Evolutionary conservation across 2,797 vertebrate genomes (phyloP), one percentile per base, ranked within the genome.

Genomic region (Hyperoplus immaculatus): DNA sequence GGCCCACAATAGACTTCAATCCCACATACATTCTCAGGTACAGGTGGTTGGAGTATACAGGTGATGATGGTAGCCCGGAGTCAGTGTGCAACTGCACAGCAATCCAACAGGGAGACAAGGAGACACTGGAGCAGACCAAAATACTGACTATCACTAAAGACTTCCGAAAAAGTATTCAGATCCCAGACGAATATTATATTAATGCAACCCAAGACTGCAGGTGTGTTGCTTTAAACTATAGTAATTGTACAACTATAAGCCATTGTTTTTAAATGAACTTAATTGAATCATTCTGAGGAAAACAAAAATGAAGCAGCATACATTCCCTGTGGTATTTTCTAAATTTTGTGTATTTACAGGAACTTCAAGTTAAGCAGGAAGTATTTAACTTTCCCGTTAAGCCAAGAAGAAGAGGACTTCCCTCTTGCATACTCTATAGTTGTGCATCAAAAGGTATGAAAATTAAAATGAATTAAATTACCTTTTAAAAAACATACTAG

Each of bases 391-490:
- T 91, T 95, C 51, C 93, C 96, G 0, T 90, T 97, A n/a, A 98
- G 96, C 65, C 80, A 81, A 6, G 97, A 97, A 82, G 97, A 98
- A 81, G 93, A 92, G 5, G 89, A 92, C 56, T 98, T 97, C 85
- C 97, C 97, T 1, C 90, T 99, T 68, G 97, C 97, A 4, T 99
- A 97, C 73, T 97, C 97, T 0, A 93, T 99, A 29, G 96, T 98
- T 47, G 93, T 96, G 74, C 96, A 98, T 89, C 96, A 97, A 78
- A 98, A 97, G 94, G 89, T 92, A 82, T 36, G 58, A 1, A 18
- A 7, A 56, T 18, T 61, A 1, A 47, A 39, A 75, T 41, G 3
- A 36, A 45, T 51, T 13, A 1, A 58, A 10, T 58, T 47, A 21
- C 29, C 53, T 5, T 50, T 12, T 47, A 13, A 7, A 46, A 50